Conservation (phyloP, 2,113 vertebrate genomes). For the Phalacrocorax brasilianus region DNA sequence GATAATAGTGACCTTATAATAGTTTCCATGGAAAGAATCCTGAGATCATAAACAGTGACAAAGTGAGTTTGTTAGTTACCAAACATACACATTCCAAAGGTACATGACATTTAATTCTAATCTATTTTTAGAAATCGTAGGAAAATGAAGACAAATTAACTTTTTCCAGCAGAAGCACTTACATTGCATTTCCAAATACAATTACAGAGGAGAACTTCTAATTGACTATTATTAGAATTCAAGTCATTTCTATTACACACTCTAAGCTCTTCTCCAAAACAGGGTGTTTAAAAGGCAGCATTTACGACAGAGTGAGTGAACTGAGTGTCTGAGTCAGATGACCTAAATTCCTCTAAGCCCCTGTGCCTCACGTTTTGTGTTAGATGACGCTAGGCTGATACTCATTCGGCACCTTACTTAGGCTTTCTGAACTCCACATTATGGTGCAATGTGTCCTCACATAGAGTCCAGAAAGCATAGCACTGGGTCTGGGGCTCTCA, state of each 20-base stretch:
- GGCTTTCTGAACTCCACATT: not conserved
- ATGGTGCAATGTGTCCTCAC: not conserved
- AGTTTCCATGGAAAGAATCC: slow-evolving; percentile 78
- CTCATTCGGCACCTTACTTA: slow-evolving; percentile 17
- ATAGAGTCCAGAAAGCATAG: not conserved
- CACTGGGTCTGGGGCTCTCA: not conserved
- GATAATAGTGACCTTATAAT: slow-evolving; percentile 68
- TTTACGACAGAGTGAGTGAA: not conserved
- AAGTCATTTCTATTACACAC: slow-evolving; percentile 1
- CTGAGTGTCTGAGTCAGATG: slow-evolving; percentile 39
- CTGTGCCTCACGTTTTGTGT: slow-evolving; percentile 1
- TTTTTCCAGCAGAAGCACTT: slow-evolving; percentile 55
- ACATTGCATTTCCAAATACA: slow-evolving; percentile 41
- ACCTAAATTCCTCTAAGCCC: slow-evolving; percentile 35
- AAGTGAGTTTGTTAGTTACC: slow-evolving; percentile 77
- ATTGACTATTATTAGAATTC: slow-evolving; percentile 39
- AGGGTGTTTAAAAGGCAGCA: slow-evolving; percentile 21
- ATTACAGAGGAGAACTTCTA: slow-evolving; percentile 30
- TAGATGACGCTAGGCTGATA: not conserved
- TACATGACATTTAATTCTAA: slow-evolving; percentile 76
- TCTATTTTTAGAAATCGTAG: slow-evolving; percentile 71
- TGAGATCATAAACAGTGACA: slow-evolving; percentile 79
- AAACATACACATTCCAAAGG: slow-evolving; percentile 76
- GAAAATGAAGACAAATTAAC: slow-evolving; percentile 68
- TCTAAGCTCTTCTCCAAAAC: not conserved